A percentile compares a stretch with the other conserved stretches of the same genome.
These are phyloP conservation scores for Falco peregrinus DNA, from an alignment of 2,797 vertebrate species.

Conservation along the genomic window DNA sequence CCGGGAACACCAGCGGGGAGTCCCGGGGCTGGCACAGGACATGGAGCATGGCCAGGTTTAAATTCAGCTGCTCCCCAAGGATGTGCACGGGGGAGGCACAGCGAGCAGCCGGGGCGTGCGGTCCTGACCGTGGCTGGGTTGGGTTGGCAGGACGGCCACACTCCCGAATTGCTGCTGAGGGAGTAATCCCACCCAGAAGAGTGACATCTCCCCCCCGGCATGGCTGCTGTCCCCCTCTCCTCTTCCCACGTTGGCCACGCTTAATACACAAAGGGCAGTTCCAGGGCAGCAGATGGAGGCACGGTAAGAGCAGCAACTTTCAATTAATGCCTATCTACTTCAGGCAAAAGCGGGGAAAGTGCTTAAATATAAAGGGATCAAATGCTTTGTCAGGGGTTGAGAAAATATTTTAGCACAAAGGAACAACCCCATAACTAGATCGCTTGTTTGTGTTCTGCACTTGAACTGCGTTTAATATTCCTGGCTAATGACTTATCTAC, in stretches of 20 bases:
- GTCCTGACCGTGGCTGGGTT: not conserved
- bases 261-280: not conserved
- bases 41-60: not conserved
- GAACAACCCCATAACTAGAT: not conserved
- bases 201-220: not conserved
- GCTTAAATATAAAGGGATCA: conserved; percentile 8
- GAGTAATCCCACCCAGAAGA: not conserved
- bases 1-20: not conserved
- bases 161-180: not conserved
- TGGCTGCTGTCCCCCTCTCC: not conserved
- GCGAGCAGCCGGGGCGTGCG: rapidly evolving
- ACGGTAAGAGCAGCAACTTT: not conserved
- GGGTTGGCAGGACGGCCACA: rapidly evolving
- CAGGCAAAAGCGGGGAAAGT: not conserved
- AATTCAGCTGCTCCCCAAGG: not conserved
- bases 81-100: rapidly evolving
- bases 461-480: not conserved
- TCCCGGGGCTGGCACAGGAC: not conserved
- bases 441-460: not conserved
- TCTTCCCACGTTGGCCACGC: not conserved
- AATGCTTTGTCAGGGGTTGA: not conserved
- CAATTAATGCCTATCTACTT: not conserved
- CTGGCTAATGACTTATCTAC: not conserved
- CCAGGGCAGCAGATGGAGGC: conserved; percentile 4
- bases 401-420: not conserved